Evolutionary conservation across 2,888 invertebrate genomes (phyloP).

Genomic region (Sarcophaga rosellei): DNA sequence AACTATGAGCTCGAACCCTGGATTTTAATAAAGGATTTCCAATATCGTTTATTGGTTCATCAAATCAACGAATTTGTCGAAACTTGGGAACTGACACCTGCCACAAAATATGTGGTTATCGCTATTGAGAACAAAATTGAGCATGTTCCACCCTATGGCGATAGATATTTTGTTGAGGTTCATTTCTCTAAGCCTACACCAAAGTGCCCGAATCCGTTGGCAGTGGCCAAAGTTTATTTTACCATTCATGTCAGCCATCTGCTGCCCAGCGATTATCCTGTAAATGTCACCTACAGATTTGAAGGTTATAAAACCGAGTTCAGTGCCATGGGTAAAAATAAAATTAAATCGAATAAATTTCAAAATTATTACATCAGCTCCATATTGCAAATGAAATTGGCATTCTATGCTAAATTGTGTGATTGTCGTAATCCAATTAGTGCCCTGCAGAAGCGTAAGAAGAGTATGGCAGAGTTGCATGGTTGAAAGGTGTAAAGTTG

Average conservation of each 20-base stretch:
- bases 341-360: slow-evolving; percentile 69
- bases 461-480: background rate
- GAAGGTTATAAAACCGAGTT: slow-evolving; percentile 75
- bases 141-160: slow-evolving; percentile 70
- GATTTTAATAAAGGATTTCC: slow-evolving; percentile 72
- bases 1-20: slow-evolving; percentile 36
- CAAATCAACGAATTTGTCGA: slow-evolving; percentile 74
- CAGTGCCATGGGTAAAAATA: slow-evolving; percentile 72
- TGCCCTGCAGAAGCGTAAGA: background rate
- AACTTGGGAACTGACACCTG: slow-evolving; percentile 75
- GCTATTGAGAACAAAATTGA: slow-evolving; percentile 65
- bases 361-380: slow-evolving; percentile 76
- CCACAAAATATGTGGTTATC: slow-evolving; percentile 75
- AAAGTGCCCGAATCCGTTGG: slow-evolving; percentile 77
- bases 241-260: slow-evolving; percentile 73
- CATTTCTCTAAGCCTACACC: slow-evolving; percentile 77
- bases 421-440: slow-evolving; percentile 71
- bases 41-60: slow-evolving; percentile 68
- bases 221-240: slow-evolving; percentile 78
- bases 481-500: too few species aligned
- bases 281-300: slow-evolving; percentile 78
- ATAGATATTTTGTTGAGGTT: slow-evolving; percentile 74
- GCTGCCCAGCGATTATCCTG: slow-evolving; percentile 72
- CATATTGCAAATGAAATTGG: slow-evolving; percentile 74
- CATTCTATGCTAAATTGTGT: slow-evolving; percentile 74